Base-by-base conservation (phyloP, 2,113 vertebrate genomes). In the Chamaea fasciata region DNA sequence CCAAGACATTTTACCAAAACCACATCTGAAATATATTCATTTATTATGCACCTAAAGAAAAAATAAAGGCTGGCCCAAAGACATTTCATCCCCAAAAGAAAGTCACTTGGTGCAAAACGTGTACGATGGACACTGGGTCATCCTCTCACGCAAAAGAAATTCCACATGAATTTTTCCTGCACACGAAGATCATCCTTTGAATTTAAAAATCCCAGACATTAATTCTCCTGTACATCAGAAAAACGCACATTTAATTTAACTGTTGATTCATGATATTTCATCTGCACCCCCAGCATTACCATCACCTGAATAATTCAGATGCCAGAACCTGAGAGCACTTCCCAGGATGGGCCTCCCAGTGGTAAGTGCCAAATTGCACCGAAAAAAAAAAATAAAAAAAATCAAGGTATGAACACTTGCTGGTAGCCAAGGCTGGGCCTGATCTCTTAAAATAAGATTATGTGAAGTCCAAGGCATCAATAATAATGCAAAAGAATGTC, bases 71-170 rank as follows among this genome's bases (percentile, higher is more conserved):
- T 37, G 31, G 52, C 41, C 39, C 65, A 39, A 83, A 90, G 44
- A 31, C 15, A 63, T 44, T 89, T 62, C 7, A 65, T 44, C 22
- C 46, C n/a, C 46, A 56, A 62, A 63, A 41, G 10, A 27, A 53
- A 79, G 30, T 42, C 59, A 35, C 10, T 24, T 44, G 41, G 19
- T 33, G 52, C 13, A 37, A 28, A 42, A 15, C 19, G 20, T 3
- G 2, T 15, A 4, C 0, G 1, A 21, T 13, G 21, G 0, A 42
- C 5, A 50, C n/a, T 17, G 26, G 41, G 37, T 28, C 33, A 76
- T 8, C 41, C 18, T 83, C 26, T 20, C 35, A 22, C 10, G 39
- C 27, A 60, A 44, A 73, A 68, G 28, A 65, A 77, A 57, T 42
- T 44, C 39, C 62, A 82, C 1, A 1, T 4, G 0, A 52, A 11